Conservation (phyloP, 2,888 invertebrate genomes). For the Lycia hirtaria region DNA sequence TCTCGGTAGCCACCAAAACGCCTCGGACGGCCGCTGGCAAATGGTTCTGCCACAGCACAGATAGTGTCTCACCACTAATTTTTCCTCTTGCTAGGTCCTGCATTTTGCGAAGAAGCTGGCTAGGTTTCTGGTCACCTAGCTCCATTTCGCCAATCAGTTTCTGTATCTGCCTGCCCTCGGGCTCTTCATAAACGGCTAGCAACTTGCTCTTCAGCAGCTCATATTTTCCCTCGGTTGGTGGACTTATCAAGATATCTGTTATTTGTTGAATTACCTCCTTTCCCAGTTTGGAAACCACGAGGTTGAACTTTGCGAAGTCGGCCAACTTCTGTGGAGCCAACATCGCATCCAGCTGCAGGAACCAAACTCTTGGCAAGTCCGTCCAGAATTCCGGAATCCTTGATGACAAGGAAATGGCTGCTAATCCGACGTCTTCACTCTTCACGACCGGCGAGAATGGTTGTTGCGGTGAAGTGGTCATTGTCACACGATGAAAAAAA, state of each 20-base stretch:
- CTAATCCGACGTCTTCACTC: neutral
- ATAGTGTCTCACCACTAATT: conserved; percentile 20
- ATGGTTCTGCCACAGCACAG: conserved; percentile 21
- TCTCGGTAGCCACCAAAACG: conserved; percentile 2
- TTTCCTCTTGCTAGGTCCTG: conserved; percentile 26
- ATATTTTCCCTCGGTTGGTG: conserved; percentile 34
- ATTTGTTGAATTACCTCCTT: conserved; percentile 40
- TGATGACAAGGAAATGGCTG: neutral
- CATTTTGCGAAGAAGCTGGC: conserved; percentile 35
- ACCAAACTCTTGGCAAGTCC: conserved; percentile 41
- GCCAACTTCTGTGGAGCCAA: conserved; percentile 27
- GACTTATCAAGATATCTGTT: conserved; percentile 35
- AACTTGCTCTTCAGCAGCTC: conserved; percentile 21
- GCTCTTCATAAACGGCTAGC: conserved; percentile 28
- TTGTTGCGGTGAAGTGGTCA: too few species aligned
- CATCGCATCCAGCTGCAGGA: conserved; percentile 33
- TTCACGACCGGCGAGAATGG: too few species aligned
- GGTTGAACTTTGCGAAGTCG: conserved; percentile 34
- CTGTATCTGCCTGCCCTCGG: conserved; percentile 24
- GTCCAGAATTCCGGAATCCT: conserved; percentile 36
- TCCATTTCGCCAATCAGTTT: conserved; percentile 34
- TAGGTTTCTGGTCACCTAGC: conserved; percentile 33
- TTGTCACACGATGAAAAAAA: too few species aligned
- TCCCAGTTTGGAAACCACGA: conserved; percentile 35
- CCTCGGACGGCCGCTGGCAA: conserved; percentile 9